Evolutionary conservation across 1,140 invertebrate genomes (phyloP).

Genomic region (Marisa cornuarietis): DNA sequence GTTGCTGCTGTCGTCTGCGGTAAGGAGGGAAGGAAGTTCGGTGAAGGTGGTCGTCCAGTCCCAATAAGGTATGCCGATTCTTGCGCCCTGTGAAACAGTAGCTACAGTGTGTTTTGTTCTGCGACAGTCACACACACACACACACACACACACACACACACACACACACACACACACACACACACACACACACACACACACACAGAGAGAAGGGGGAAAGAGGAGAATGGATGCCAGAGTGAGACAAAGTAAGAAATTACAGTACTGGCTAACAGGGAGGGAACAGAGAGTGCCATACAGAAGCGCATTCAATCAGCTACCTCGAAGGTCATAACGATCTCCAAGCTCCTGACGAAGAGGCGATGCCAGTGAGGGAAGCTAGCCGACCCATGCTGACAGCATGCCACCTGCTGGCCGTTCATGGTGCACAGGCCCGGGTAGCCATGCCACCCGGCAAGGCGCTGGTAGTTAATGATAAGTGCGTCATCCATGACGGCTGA

Average conservation of each 20-base stretch:
- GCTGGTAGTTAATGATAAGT: conserved; percentile 22
- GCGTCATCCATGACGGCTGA: conserved; percentile 4
- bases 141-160: too few species aligned
- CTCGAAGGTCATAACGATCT: conserved; percentile 20
- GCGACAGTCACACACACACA: too few species aligned
- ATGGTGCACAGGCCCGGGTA: conserved; percentile 8
- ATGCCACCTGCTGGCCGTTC: conserved; percentile 22
- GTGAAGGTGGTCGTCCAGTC: conserved; percentile 41
- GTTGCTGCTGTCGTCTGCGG: conserved; percentile 26
- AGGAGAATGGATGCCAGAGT: background rate
- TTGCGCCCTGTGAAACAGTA: too few species aligned
- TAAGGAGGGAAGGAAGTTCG: conserved; percentile 29
- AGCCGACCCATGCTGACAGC: conserved; percentile 35
- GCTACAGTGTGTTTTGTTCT: too few species aligned
- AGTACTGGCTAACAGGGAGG: background rate
- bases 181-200: too few species aligned
- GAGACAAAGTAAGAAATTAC: too few species aligned
- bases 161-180: too few species aligned
- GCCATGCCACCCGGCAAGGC: conserved; percentile 19
- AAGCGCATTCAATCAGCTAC: background rate
- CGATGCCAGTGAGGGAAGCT: conserved; percentile 42
- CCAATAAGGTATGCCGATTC: conserved; percentile 40
- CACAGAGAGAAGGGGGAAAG: too few species aligned
- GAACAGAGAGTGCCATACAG: background rate
- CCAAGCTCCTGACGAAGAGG: conserved; percentile 15